These are phyloP conservation scores for Merodon equestris DNA, from an alignment of 2,888 invertebrate species.

Conservation along the genomic window DNA sequence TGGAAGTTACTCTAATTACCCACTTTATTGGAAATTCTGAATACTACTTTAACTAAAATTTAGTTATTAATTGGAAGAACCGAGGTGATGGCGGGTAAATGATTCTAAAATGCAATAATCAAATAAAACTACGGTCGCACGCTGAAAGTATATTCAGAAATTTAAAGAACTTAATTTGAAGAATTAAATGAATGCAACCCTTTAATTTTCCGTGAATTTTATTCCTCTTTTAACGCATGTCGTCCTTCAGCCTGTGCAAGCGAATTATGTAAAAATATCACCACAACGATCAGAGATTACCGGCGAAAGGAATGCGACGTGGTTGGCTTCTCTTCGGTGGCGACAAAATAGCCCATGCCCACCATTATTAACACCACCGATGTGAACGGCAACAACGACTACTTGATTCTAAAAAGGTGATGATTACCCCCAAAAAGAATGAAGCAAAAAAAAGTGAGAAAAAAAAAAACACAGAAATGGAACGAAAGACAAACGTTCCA, in stretches of 20 bases:
- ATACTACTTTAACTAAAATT: no score
- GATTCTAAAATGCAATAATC: no score
- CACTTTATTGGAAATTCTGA: no score
- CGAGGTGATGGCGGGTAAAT: no score
- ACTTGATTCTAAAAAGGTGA: conserved; percentile 42
- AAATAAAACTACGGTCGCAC: no score
- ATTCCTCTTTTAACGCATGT: conserved; percentile 25
- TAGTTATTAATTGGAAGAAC: no score
- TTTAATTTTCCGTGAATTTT: conserved; percentile 46
- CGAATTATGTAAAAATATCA: conserved; percentile 34
- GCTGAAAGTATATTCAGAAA: no score
- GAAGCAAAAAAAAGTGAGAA: conserved; percentile 20
- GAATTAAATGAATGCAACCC: conserved; percentile 2
- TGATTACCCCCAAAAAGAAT: conserved; percentile 48
- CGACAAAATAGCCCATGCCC: conserved; percentile 49
- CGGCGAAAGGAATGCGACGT: conserved; percentile 33
- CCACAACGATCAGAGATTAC: conserved; percentile 45
- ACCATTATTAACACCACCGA: neutral
- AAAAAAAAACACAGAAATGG: conserved; percentile 7
- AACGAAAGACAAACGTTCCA: conserved; percentile 20
- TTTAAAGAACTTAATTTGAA: no score
- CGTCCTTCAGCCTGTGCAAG: conserved; percentile 24
- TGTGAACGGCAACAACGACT: no score
- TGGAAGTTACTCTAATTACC: no score
- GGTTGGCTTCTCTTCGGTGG: conserved; percentile 21